Conservation (phyloP, 1,140 invertebrate species). For the Macrosteles quadrilineatus region DNA sequence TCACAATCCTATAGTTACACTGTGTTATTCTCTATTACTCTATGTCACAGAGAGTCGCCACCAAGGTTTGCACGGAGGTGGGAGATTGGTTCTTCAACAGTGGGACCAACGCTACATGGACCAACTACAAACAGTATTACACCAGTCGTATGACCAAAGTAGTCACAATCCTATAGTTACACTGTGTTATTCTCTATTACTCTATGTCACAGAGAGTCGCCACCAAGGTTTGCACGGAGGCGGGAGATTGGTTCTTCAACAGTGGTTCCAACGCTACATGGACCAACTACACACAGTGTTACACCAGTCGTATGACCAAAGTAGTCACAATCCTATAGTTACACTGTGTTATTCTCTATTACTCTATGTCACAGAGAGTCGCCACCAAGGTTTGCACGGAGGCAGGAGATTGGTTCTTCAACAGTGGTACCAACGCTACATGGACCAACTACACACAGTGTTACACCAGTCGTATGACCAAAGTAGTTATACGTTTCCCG, state of each 20-base stretch:
- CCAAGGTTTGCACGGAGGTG: slow-evolving; percentile 56
- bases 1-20: no score
- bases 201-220: slow-evolving; percentile 54
- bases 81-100: slow-evolving; percentile 59
- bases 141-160: no score
- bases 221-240: slow-evolving; percentile 55
- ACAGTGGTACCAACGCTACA: slow-evolving; percentile 48
- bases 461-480: slow-evolving; percentile 5
- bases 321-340: no score
- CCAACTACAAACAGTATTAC: slow-evolving; percentile 61
- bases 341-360: not conserved
- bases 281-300: not conserved
- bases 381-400: not conserved
- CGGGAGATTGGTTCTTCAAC: no score
- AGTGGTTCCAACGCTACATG: not conserved
- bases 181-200: slow-evolving; percentile 36
- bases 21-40: no score
- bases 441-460: slow-evolving; percentile 51
- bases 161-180: slow-evolving; percentile 30
- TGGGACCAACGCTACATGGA: slow-evolving; percentile 55
- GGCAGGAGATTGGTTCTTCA: slow-evolving; percentile 54
- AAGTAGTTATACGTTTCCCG: not conserved
- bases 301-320: no score
- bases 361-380: slow-evolving; percentile 1
- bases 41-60: slow-evolving; percentile 48